Evolutionary conservation across 2,888 invertebrate genomes (phyloP), one percentile per base, ranked within the genome.

Genomic region (Ischnus inquisitorius): DNA sequence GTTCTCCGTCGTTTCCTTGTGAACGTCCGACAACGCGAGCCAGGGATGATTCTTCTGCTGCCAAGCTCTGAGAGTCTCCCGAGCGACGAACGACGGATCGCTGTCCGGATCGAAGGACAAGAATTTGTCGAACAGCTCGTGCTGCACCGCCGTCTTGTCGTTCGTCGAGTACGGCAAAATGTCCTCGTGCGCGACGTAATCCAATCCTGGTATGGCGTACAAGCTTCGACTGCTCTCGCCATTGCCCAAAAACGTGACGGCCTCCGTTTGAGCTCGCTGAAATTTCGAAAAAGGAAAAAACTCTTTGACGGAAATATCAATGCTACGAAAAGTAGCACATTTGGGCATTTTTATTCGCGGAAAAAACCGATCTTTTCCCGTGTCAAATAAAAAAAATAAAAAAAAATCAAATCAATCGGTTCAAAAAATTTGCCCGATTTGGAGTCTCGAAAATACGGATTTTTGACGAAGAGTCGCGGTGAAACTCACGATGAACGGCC

Each of bases 171-270:
- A 99, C 0, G 99, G 99, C 88, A 99, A 95, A 87, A 99, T 97
- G 94, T 99, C 99, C 91, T 99, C 98, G 91, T 99, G 99, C 0
- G 98, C 98, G 10, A 99, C 99, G 93, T 99, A 99, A 94, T 99
- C 99, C 85, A 99, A 94, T 0, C 99, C 99, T 6, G 99, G 99
- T 91, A 99, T 98, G 0, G 99, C 98, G 93, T 99, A 99, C 43
- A 99, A 94, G 91, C 98, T 98, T 80, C 98, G 95, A 90, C 98
- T 98, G 16, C 98, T 98, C 92, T 99, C 98, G 93, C 98, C 98
- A 93, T 98, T 98, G 19, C 99, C 98, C 69, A 99, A 95, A 94
- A 99, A 99, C 0, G 99, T 99, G 0, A 99, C 99, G 4, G 99
- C 98, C 94, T 99, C 99, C 3, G 99, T 98, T 94, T 99, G 99